A percentile compares a stretch with the other conserved stretches of the same genome.
phyloP scores from a whole-genome alignment of 2,113 vertebrate species.

The Glareola pratincola region DNA sequence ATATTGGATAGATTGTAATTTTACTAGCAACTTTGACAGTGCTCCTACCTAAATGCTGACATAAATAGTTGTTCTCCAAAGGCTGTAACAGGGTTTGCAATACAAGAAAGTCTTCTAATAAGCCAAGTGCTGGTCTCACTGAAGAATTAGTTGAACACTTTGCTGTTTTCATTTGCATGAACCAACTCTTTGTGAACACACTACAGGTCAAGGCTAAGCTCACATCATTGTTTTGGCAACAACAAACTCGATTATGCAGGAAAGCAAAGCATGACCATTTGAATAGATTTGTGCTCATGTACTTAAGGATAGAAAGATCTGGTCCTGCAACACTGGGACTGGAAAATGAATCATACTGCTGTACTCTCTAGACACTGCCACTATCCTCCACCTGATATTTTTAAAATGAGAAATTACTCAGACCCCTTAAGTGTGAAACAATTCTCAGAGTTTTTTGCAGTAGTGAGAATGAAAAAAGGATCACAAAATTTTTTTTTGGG shows the following conservation, averaged over 20 bases:
- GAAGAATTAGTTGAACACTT: background rate
- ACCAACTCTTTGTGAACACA: background rate
- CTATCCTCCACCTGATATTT: background rate
- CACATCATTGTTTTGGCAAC: background rate
- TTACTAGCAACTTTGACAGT: background rate
- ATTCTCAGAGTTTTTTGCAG: background rate
- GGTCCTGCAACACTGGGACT: background rate
- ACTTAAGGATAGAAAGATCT: background rate
- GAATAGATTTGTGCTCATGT: background rate
- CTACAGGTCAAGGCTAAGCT: background rate
- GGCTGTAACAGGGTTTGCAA: background rate
- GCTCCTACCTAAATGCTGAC: background rate
- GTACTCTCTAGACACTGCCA: background rate
- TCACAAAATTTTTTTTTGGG: background rate
- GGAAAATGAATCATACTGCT: background rate
- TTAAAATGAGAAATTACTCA: background rate
- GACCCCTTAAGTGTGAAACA: background rate
- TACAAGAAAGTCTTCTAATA: background rate
- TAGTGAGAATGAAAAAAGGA: background rate
- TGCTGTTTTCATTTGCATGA: background rate
- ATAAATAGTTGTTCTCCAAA: background rate
- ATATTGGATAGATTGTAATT: background rate
- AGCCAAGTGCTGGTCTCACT: background rate
- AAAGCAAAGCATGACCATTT: background rate
- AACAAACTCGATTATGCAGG: background rate